These are phyloP conservation scores for Leptinotarsa peninsularis DNA, from an alignment of 2,888 invertebrate genomes.

Conservation along the genomic window DNA sequence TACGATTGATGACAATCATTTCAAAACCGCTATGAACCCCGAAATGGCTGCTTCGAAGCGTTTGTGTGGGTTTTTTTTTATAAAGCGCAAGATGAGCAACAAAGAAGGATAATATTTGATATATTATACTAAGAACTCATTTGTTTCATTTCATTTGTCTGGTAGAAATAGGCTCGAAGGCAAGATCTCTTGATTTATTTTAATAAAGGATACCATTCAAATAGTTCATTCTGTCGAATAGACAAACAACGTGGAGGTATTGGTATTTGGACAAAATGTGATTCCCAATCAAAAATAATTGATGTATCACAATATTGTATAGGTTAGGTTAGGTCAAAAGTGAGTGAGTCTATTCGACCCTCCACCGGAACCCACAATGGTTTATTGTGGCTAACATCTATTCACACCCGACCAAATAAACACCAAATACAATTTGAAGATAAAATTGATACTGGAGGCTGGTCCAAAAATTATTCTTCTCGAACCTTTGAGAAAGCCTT, in stretches of 20 bases:
- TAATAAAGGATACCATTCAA: not conserved
- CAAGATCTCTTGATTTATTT: not conserved
- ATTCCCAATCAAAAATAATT: not conserved
- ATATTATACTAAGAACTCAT: not conserved
- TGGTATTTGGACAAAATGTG: not conserved
- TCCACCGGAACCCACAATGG: too few relatives aligned
- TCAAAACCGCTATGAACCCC: too few relatives aligned
- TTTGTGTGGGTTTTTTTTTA: too few relatives aligned
- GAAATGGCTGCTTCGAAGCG: not conserved
- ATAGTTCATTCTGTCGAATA: not conserved
- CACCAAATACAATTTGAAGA: too few relatives aligned
- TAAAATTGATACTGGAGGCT: too few relatives aligned
- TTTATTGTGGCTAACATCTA: too few relatives aligned
- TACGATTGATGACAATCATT: too few relatives aligned
- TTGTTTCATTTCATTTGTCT: too few relatives aligned
- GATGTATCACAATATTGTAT: constrained; percentile 1
- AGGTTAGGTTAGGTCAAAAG: not conserved
- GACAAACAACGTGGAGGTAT: constrained; percentile 3
- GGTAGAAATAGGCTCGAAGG: not conserved
- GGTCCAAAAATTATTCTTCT: too few relatives aligned
- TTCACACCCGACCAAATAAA: too few relatives aligned
- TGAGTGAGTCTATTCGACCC: too few relatives aligned
- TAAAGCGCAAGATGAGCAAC: not conserved
- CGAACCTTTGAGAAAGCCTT: too few relatives aligned
- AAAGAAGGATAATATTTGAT: not conserved